Conservation (phyloP, 2,113 vertebrate genomes). For the Hemibagrus wyckioides region DNA sequence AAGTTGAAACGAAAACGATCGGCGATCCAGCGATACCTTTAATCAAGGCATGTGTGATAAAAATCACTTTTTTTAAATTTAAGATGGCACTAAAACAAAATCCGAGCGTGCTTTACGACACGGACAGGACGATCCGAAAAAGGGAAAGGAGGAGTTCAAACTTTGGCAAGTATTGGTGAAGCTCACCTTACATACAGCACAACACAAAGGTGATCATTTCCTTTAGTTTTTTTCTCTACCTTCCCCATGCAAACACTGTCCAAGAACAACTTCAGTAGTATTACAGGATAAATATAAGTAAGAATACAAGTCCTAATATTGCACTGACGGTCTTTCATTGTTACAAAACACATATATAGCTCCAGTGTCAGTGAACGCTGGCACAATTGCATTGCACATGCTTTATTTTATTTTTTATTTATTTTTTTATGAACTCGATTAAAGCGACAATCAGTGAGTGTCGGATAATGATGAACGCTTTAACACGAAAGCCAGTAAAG, state of each 20-base stretch:
- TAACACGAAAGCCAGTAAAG: neutral
- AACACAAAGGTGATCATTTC: constrained; percentile 31
- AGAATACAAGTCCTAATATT: constrained; percentile 54
- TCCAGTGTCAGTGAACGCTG: constrained; percentile 63
- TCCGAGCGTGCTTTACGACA: constrained; percentile 51
- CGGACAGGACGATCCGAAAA: constrained; percentile 63
- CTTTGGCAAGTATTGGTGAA: constrained; percentile 73
- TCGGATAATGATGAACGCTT: neutral
- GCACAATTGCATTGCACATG: constrained; percentile 72
- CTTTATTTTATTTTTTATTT: too few relatives aligned
- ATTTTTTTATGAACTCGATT: constrained; percentile 52
- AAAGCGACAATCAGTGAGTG: constrained; percentile 10
- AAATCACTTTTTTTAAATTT: constrained; percentile 13
- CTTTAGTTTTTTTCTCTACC: constrained; percentile 31
- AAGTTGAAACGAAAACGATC: neutral
- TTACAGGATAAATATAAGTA: constrained; percentile 52
- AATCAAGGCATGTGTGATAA: constrained; percentile 41
- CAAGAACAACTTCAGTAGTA: constrained; percentile 54
- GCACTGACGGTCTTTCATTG: constrained; percentile 59
- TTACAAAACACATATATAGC: constrained; percentile 42
- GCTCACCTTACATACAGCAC: constrained; percentile 47
- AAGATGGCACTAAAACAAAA: neutral
- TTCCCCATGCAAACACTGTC: constrained; percentile 67
- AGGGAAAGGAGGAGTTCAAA: constrained; percentile 64
- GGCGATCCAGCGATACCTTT: neutral